Evolutionary conservation across 2,888 invertebrate genomes (phyloP), one percentile per base, ranked within the genome.

Genomic region (Ornithoptera priamus): DNA sequence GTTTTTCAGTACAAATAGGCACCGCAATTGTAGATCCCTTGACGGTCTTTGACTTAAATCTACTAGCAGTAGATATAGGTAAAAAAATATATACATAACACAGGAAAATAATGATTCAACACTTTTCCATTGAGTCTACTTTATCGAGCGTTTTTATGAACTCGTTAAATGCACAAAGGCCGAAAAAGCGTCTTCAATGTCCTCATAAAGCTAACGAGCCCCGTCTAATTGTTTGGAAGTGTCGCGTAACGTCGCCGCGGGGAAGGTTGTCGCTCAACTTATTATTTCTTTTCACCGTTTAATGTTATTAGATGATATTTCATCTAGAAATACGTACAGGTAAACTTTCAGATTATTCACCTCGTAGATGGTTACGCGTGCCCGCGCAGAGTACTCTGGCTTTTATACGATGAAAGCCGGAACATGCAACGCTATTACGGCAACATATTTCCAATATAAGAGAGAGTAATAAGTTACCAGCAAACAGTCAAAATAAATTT

Each of bases 151-250:
- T 80, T 80, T 80, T 80, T 77, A 80, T 80, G 75, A 76, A 80
- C 79, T 81, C 84, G 81, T 85, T 86, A 87, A 86, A 81, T 75
- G 84, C 83, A 84, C 74, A 78, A 77, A 75, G 79, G 78, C 79
- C 73, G 78, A 79, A 78, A 78, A 79, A 78, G 77, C 75, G 77
- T 78, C 76, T 81, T 79, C 80, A 79, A 80, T 83, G 78, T 79
- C 78, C 80, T 70, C 83, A 81, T 86, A 81, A 87, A 88, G 82
- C 81, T 89, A 92, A 91, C 89, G 91, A 89, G 85, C 77, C 81
- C 76, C 78, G 81, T 87, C 90, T 92, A 92, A 92, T 92, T 92
- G 90, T 89, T 89, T 87, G 87, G 88, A 90, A 91, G 89, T 87
- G 84, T 86, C 85, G 77, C 80, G 79, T 78, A 82, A 83, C 81